Base-by-base conservation (phyloP, 2,113 vertebrate genomes). In the Gymnogyps californianus region DNA sequence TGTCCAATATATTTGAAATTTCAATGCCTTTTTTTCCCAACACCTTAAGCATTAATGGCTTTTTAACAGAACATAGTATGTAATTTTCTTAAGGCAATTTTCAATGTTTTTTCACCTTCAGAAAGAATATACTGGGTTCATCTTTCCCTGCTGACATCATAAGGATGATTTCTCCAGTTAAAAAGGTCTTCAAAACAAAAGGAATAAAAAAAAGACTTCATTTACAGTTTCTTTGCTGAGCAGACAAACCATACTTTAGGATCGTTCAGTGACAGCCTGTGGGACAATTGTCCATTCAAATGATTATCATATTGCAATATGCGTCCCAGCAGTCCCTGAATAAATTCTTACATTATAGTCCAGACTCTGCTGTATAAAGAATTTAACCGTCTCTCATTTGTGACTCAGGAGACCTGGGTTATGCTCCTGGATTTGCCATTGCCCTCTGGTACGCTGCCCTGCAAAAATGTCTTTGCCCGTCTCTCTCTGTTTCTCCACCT, bases 21-120 rank as follows among this genome's bases (percentile, higher is more conserved):
- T 94, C 80, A 83, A 36, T 52, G 76, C 34, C 12, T 91, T 89
- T 91, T 24, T 4, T 32, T 4, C 14, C 46, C 36, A 70, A 21
- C 2, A 5, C 83, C 64, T 87, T 40, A 79, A 67, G 87, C 88
- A 71, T 54, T 95, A 96, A 93, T 89, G 65, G 83, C 66, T 91
- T 92, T 95, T 94, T 55, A 96, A 40, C 58, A 78, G 83, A 83
- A 51, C 54, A 87, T 15, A 80, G 58, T 57, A 76, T 87, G 62
- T 81, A 49, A 96, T 95, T 96, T 93, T 87, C 90, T 94, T 74
- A 42, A 93, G 84, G 91, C 90, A 93, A 93, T 96, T 96, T 96
- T 72, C 89, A 16, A 13, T n/a, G 58, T 25, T 92, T 92, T 95
- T 94, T 94, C 92, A 87, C 92, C 90, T 89, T 95, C 81, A 64